Base-by-base conservation (phyloP, 2,888 invertebrate species). In the Ditula angustiorana region DNA sequence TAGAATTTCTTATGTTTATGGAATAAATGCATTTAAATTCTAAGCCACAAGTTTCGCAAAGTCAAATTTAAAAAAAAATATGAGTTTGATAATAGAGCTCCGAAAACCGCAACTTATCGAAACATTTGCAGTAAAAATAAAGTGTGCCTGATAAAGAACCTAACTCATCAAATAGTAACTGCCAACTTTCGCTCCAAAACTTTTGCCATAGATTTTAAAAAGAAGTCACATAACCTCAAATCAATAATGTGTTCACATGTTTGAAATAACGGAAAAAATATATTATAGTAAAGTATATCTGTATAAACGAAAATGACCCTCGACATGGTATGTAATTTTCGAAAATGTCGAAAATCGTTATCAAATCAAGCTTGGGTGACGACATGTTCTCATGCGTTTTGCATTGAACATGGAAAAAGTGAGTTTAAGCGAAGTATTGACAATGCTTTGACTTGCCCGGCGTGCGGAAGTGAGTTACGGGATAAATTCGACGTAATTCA, bases 371-470 rank as follows among this genome's bases (percentile, higher is more conserved):
- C 93, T 47, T 93, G 93, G 91, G 92, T 93, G 37, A 94, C 93
- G 55, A 92, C 92, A 60, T 94, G 94, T 82, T 93, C 93, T 41
- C 94, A 94, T 74, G 93, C 93, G 69, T 93, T 94, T 83, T 94
- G 94, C 71, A 84, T 87, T 44, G 93, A 94, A 71, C 94, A 94
- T 69, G 93, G 93, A 5, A 91, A 92, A 79, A 84, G 81, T 62
- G 92, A 93, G 76, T 92, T 93, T 69, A 89, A 85, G 76, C 82
- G 89, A 70, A 90, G 87, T 67, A 76, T 85, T 61, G 90, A 90
- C 72, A 92, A 93, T 72, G 81, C 82, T 21, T 71, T 93, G 55
- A 88, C 84, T 13, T 94, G 94, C 76, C 92, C 93, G 23, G 93
- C 93, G 46, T 94, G 94, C 73, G 90, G 89, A 37, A 88, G 84